Conservation (phyloP, 2,113 vertebrate species). For the Myanophis thanlyinensis region DNA sequence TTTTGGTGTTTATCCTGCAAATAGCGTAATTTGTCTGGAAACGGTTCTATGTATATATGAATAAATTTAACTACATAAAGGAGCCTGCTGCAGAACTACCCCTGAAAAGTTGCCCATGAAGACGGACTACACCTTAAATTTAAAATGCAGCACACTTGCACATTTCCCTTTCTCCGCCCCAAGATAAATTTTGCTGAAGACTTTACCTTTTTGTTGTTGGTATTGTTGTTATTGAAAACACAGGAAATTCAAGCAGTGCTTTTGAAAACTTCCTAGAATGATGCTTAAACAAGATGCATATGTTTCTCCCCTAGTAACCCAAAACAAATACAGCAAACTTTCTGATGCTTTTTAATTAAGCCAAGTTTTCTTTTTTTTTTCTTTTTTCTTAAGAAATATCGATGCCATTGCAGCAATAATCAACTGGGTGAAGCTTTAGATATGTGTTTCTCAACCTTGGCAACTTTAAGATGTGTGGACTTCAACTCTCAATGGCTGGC, state of each 20-base stretch:
- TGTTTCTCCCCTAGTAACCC: conserved; percentile 67
- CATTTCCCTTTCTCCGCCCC: conserved; percentile 22
- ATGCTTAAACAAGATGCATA: conserved; percentile 76
- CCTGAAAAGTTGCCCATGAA: conserved; percentile 48
- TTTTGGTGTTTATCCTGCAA: conserved; percentile 23
- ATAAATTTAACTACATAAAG: conserved; percentile 33
- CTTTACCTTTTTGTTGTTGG: conserved; percentile 62
- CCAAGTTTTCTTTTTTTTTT: conserved; percentile 44
- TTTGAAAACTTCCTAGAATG: conserved; percentile 72
- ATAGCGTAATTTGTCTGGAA: conserved; percentile 14
- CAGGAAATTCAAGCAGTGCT: conserved; percentile 72
- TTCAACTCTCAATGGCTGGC: no score
- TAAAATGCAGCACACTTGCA: conserved; percentile 32
- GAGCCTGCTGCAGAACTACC: conserved; percentile 49
- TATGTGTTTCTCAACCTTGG: no score
- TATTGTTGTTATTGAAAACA: conserved; percentile 72
- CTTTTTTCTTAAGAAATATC: not conserved
- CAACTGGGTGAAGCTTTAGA: not conserved
- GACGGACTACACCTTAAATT: conserved; percentile 13
- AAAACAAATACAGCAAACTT: conserved; percentile 72
- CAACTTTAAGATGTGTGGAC: no score
- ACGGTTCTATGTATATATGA: conserved; percentile 19
- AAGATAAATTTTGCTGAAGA: conserved; percentile 63
- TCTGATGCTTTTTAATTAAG: conserved; percentile 63
- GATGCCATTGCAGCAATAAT: not conserved